These are phyloP conservation scores for Conomelus anceps DNA, from an alignment of 2,888 invertebrate genomes.

Conservation along the genomic window DNA sequence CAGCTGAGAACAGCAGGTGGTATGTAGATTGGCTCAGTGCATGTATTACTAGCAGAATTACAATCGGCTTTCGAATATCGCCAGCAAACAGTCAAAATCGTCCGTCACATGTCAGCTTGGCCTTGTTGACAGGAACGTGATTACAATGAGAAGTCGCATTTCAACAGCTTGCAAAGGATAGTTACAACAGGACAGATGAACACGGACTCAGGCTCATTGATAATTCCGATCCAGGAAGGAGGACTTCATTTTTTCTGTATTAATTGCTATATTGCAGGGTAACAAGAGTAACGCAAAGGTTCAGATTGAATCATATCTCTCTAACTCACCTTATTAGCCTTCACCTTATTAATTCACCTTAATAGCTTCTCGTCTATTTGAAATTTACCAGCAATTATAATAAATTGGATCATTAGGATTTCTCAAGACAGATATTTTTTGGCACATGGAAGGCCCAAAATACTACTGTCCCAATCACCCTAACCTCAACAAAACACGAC, in stretches of 20 bases:
- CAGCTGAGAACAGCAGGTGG: not conserved
- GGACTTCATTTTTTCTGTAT: not conserved
- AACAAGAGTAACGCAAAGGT: not conserved
- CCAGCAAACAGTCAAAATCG: not conserved
- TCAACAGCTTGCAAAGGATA: not conserved
- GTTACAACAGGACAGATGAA: not conserved
- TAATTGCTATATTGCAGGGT: not conserved
- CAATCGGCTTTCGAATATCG: not conserved
- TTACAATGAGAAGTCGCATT: not conserved
- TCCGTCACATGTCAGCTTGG: not conserved
- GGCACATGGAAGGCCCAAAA: no score
- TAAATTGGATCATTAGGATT: no score
- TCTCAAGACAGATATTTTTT: no score
- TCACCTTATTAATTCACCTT: no score
- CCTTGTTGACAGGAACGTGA: not conserved
- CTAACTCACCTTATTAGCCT: no score
- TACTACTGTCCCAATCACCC: no score
- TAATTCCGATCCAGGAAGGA: not conserved
- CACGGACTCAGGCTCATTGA: not conserved
- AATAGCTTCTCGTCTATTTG: no score
- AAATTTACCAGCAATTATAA: no score
- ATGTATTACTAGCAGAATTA: not conserved
- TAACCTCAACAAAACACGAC: no score
- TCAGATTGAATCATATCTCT: not conserved
- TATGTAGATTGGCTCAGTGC: not conserved